Evolutionary conservation across 2,113 vertebrate species (phyloP).

Genomic region (Dermatemys mawii): DNA sequence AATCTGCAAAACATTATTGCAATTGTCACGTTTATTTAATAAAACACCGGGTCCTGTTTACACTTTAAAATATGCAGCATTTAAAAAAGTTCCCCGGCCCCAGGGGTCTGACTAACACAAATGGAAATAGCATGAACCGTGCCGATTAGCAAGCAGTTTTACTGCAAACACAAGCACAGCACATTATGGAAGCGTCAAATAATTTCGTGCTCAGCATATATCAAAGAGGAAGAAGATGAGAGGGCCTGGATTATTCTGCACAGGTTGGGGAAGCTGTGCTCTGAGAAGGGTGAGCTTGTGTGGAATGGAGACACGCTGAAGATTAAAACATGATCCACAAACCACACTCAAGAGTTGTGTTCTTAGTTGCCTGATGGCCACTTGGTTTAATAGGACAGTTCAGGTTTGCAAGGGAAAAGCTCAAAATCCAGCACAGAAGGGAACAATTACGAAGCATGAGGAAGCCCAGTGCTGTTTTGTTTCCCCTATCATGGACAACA

Average conservation of each 20-base stretch:
- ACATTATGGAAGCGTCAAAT: background rate
- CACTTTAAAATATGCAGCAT: slow-evolving; percentile 28
- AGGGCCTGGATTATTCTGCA: background rate
- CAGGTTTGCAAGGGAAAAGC: slow-evolving; percentile 5
- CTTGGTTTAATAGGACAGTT: slow-evolving; percentile 21
- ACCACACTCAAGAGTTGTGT: background rate
- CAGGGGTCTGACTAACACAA: slow-evolving; percentile 38
- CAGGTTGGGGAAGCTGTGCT: background rate
- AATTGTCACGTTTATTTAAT: slow-evolving; percentile 71
- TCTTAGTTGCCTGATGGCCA: background rate
- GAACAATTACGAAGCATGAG: background rate
- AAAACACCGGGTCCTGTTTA: slow-evolving; percentile 65
- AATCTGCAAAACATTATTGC: slow-evolving; percentile 57
- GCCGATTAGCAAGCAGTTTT: slow-evolving; percentile 8
- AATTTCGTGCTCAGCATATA: background rate
- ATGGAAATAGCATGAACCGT: slow-evolving; percentile 27
- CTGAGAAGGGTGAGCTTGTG: background rate
- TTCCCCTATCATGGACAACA: background rate
- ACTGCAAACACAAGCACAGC: slow-evolving; percentile 17
- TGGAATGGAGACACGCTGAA: background rate
- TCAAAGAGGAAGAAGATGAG: background rate
- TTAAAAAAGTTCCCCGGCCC: background rate
- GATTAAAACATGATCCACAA: background rate
- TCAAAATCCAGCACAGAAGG: background rate
- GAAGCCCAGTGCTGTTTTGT: background rate